Evolutionary conservation across 1,140 invertebrate species (phyloP).

Genomic region (Sitodiplosis mosellana): DNA sequence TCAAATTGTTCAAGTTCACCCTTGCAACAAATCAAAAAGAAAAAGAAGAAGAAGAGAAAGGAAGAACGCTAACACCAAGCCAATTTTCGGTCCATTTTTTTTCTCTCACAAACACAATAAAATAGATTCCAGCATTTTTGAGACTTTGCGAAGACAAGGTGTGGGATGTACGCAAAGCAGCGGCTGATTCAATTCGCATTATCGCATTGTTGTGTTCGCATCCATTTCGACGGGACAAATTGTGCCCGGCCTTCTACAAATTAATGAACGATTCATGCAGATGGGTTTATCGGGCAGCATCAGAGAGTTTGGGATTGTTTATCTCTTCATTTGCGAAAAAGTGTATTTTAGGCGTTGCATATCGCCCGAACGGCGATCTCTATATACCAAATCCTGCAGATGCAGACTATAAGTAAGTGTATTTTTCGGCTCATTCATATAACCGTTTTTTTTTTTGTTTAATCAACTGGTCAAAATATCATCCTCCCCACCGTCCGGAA

Average conservation of each 20-base stretch:
- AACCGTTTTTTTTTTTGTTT: not conserved
- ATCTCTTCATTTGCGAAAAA: slow-evolving; percentile 2
- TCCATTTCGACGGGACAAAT: not conserved
- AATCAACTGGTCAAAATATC: no score
- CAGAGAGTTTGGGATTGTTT: slow-evolving; percentile 1
- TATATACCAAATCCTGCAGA: slow-evolving; percentile 4
- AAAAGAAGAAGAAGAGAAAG: no score
- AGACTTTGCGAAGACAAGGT: slow-evolving; percentile 1
- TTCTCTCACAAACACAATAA: no score
- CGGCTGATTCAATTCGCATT: slow-evolving; percentile 1
- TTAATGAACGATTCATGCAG: slow-evolving; percentile 2
- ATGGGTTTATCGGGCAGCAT: slow-evolving; percentile 1
- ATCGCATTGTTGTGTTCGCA: slow-evolving; percentile 2
- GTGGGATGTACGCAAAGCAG: slow-evolving; percentile 3
- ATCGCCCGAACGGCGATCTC: not conserved
- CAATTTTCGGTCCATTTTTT: not conserved
- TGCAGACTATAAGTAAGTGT: slow-evolving; percentile 1
- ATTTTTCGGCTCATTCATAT: not conserved
- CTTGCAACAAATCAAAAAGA: no score
- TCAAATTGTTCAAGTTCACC: no score
- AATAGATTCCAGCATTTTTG: slow-evolving; percentile 1
- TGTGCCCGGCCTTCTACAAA: slow-evolving; percentile 1
- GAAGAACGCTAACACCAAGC: not conserved
- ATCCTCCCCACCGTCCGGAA: no score
- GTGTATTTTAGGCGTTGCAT: slow-evolving; percentile 1